A percentile compares a stretch with the other conserved stretches of the same genome.
Evolutionary conservation across 2,113 vertebrate species (phyloP).

Genomic region (chimpanzee (Pan troglodytes)): DNA sequence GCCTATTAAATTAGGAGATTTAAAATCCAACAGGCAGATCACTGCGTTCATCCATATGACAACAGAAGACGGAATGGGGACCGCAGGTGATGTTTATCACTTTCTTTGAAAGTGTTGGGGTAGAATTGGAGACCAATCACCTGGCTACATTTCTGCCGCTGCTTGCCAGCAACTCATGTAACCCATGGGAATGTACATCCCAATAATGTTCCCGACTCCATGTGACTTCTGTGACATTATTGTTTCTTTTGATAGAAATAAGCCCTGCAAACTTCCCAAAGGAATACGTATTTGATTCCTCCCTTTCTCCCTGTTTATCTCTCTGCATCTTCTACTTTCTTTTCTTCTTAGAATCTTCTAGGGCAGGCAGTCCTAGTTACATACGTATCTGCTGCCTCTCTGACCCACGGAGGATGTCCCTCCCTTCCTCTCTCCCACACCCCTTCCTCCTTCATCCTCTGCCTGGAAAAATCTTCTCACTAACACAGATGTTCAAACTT

Average conservation of each 20-base stretch:
- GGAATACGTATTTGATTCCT: neutral
- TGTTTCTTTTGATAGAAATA: slow-evolving; percentile 54
- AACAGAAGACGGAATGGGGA: neutral
- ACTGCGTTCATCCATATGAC: slow-evolving; percentile 54
- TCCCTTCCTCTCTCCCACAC: neutral
- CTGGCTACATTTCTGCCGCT: neutral
- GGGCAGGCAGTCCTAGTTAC: neutral
- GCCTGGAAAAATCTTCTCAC: neutral
- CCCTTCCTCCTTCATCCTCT: neutral
- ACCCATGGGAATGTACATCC: slow-evolving; percentile 68
- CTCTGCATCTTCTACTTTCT: slow-evolving; percentile 16
- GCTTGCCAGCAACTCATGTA: slow-evolving; percentile 67
- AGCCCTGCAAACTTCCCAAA: slow-evolving; percentile 45
- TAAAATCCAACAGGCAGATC: slow-evolving; percentile 52
- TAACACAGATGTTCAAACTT: neutral
- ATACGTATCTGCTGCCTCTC: neutral
- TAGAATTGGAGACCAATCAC: slow-evolving; percentile 31
- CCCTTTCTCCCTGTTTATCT: neutral
- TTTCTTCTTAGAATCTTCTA: neutral
- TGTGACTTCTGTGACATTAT: slow-evolving; percentile 71
- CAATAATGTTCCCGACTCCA: slow-evolving; percentile 53
- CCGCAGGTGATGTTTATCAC: slow-evolving; percentile 47
- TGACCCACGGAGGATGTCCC: accelerated
- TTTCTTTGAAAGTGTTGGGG: slow-evolving; percentile 69
- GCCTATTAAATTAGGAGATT: slow-evolving; percentile 33